A percentile compares a stretch with the other conserved stretches of the same genome.
Evolutionary conservation across 2,797 vertebrate genomes (phyloP).

Genomic region (Lagocephalus sceleratus): DNA sequence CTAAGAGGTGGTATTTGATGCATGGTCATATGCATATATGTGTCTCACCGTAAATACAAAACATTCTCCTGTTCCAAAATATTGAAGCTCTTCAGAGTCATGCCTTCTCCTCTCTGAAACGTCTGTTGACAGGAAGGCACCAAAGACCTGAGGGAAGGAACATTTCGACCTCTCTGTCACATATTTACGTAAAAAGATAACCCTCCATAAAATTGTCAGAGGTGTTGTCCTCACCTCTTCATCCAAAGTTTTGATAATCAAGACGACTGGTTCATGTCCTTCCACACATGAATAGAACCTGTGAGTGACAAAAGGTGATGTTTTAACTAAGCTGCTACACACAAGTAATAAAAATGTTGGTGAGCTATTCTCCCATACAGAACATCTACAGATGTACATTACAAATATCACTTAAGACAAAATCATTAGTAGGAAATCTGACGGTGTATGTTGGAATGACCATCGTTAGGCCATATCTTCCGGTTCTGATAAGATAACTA

Average conservation of each 20-base stretch:
- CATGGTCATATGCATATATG: not conserved
- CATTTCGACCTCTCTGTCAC: not conserved
- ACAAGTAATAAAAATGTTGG: too few relatives aligned
- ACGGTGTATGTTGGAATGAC: too few relatives aligned
- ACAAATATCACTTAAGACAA: too few relatives aligned
- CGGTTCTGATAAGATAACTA: too few relatives aligned
- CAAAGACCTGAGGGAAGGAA: conserved; percentile 77
- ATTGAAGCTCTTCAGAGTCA: conserved; percentile 53
- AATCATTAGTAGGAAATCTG: not conserved
- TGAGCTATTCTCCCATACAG: too few relatives aligned
- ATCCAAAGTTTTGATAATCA: conserved; percentile 81
- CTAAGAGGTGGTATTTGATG: not conserved
- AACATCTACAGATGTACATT: not conserved
- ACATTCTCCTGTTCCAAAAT: conserved; percentile 86
- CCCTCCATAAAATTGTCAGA: too few relatives aligned
- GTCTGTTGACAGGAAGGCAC: conserved; percentile 83
- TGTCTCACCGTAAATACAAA: conserved; percentile 84
- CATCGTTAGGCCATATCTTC: too few relatives aligned
- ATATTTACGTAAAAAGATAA: not conserved
- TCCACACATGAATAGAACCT: conserved; percentile 84
- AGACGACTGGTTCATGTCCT: conserved; percentile 78
- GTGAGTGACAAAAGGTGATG: conserved; percentile 5
- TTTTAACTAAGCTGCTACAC: too few relatives aligned
- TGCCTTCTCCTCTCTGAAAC: conserved; percentile 75
- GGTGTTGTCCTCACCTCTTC: conserved; percentile 72